A percentile compares a stretch with the other conserved stretches of the same genome.
Evolutionary conservation across 1,140 invertebrate species (phyloP).

Genomic region (Aphaenogaster ashmeadi): DNA sequence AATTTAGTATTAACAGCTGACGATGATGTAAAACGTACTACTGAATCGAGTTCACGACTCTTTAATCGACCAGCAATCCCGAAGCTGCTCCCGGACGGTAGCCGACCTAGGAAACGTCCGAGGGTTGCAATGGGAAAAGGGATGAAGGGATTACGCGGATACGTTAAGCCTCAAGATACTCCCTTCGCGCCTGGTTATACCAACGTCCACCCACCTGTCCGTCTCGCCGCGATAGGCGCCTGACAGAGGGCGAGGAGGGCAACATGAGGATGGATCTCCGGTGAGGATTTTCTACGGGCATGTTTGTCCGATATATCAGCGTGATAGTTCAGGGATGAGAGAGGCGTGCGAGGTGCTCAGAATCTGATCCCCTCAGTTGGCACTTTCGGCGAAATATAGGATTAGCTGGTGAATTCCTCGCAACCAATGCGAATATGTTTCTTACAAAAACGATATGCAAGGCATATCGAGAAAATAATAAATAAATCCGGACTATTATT

Average conservation of each 20-base stretch:
- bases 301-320: slow-evolving; percentile 73
- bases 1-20: slow-evolving; percentile 30
- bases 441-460: slow-evolving; percentile 11
- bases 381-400: slow-evolving; percentile 46
- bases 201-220: slow-evolving; percentile 79
- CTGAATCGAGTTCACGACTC: not conserved
- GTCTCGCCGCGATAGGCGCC: slow-evolving; percentile 72
- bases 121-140: slow-evolving; percentile 78
- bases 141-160: slow-evolving; percentile 83
- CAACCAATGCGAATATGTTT: slow-evolving; percentile 42
- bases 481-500: not conserved
- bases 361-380: slow-evolving; percentile 64
- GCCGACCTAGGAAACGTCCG: slow-evolving; percentile 75
- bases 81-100: slow-evolving; percentile 35
- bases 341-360: slow-evolving; percentile 57
- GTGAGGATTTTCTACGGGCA: slow-evolving; percentile 74
- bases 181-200: slow-evolving; percentile 76
- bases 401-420: slow-evolving; percentile 39
- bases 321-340: slow-evolving; percentile 68
- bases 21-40: not conserved
- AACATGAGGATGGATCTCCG: slow-evolving; percentile 64
- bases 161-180: slow-evolving; percentile 82
- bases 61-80: slow-evolving; percentile 54
- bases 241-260: slow-evolving; percentile 64
- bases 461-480: not conserved